Conservation (phyloP, 2,113 vertebrate genomes). For the Micronycteris hirsuta region DNA sequence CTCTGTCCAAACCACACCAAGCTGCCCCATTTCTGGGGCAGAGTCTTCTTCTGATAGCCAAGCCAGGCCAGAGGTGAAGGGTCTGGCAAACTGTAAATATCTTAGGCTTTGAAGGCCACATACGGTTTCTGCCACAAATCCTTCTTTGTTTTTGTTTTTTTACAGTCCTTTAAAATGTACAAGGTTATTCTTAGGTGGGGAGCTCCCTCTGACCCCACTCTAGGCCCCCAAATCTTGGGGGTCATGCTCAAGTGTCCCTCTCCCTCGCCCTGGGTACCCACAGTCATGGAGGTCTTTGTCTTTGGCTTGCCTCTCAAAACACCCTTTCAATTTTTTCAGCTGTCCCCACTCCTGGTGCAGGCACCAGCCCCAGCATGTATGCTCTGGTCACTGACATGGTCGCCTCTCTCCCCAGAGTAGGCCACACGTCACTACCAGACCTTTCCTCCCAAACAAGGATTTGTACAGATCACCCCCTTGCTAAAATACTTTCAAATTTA, state of each 20-base stretch:
- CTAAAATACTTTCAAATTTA: neutral
- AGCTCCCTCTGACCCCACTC: neutral
- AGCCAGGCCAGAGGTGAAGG: neutral
- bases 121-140: neutral
- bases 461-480: neutral
- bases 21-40: neutral
- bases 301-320: neutral
- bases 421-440: neutral
- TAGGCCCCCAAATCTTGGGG: neutral
- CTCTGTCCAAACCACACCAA: neutral
- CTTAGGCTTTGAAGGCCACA: neutral
- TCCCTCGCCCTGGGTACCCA: neutral
- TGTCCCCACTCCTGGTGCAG: neutral
- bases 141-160: neutral
- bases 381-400: neutral
- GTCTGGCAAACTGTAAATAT: neutral
- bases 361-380: neutral
- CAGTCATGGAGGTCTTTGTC: neutral
- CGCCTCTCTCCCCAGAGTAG: neutral
- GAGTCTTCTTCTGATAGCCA: neutral
- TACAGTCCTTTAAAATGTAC: neutral
- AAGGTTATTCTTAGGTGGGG: slow-evolving; percentile 4
- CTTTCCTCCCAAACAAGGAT: neutral
- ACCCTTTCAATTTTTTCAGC: neutral
- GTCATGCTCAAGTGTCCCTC: neutral